Conservation (phyloP, 2,113 vertebrate genomes). For the Thinocorus orbignyianus region DNA sequence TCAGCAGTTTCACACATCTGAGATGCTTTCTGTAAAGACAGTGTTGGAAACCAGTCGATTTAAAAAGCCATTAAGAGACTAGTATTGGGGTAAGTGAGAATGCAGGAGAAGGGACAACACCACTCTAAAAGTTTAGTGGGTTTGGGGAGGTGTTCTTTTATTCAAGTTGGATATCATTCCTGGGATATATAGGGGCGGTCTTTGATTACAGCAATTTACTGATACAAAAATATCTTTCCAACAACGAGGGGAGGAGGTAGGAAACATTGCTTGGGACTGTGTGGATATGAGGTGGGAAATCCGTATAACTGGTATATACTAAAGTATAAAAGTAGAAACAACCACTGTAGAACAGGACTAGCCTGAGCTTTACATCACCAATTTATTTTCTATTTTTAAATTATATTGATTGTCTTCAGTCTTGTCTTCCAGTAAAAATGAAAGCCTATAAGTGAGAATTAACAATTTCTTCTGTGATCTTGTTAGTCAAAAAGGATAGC, state of each 20-base stretch:
- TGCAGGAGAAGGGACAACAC: not conserved
- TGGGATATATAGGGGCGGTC: not conserved
- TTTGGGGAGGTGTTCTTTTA: not conserved
- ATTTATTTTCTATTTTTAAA: not conserved
- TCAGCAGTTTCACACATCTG: not conserved
- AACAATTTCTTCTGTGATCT: not conserved
- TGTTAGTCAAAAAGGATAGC: not conserved
- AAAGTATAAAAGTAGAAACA: not conserved
- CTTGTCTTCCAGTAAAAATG: not conserved
- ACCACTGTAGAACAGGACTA: not conserved
- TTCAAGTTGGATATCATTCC: not conserved
- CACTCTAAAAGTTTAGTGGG: accelerated
- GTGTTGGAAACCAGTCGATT: not conserved
- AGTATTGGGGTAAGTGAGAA: not conserved
- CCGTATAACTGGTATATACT: not conserved
- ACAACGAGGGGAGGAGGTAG: not conserved
- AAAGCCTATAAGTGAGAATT: not conserved
- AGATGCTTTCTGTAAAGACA: not conserved
- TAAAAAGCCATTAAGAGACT: not conserved
- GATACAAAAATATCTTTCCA: not conserved
- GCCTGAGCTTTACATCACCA: not conserved
- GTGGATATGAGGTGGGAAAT: not conserved
- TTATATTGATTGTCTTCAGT: not conserved
- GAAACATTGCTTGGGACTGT: not conserved
- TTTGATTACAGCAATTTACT: not conserved